phyloP scores from a whole-genome alignment of 2,797 vertebrate species.

The Euthynnus affinis region DNA sequence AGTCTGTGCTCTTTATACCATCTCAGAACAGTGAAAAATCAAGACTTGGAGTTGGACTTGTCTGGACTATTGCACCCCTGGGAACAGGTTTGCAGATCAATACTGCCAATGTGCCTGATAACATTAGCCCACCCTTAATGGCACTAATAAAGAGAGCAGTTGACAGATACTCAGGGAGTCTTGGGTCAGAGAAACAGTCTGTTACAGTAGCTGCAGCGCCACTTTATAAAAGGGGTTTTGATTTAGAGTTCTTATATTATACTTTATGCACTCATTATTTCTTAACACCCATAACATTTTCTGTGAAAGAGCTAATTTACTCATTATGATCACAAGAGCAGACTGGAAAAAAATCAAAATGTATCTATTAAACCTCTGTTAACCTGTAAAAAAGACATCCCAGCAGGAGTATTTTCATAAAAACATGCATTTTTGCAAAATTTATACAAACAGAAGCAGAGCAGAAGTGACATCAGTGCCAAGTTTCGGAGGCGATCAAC shows the following conservation, averaged over 20 bases:
- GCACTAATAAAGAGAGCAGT: conserved; percentile 81
- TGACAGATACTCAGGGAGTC: conserved; percentile 60
- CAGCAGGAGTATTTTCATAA: neutral
- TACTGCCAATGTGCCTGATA: conserved; percentile 73
- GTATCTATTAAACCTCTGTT: too few species aligned
- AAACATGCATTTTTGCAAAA: neutral
- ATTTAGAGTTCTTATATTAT: neutral
- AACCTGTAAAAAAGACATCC: neutral
- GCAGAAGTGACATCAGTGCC: neutral
- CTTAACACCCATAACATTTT: neutral
- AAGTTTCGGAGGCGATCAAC: conserved; percentile 50
- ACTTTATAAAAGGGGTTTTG: conserved; percentile 3
- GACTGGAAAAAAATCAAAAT: neutral
- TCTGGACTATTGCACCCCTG: conserved; percentile 48
- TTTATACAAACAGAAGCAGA: neutral
- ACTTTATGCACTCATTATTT: neutral
- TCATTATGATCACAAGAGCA: neutral
- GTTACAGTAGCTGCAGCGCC: conserved; percentile 29
- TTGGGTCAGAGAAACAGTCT: conserved; percentile 46
- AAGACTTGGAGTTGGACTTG: conserved; percentile 55
- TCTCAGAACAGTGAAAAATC: conserved; percentile 39
- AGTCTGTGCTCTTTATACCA: conserved; percentile 5
- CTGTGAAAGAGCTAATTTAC: neutral
- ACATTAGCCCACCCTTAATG: conserved; percentile 76
- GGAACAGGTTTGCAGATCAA: conserved; percentile 73